Evolutionary conservation across 2,888 invertebrate genomes (phyloP), one percentile per base, ranked within the genome.

Genomic region (Polyommatus iphigenia): DNA sequence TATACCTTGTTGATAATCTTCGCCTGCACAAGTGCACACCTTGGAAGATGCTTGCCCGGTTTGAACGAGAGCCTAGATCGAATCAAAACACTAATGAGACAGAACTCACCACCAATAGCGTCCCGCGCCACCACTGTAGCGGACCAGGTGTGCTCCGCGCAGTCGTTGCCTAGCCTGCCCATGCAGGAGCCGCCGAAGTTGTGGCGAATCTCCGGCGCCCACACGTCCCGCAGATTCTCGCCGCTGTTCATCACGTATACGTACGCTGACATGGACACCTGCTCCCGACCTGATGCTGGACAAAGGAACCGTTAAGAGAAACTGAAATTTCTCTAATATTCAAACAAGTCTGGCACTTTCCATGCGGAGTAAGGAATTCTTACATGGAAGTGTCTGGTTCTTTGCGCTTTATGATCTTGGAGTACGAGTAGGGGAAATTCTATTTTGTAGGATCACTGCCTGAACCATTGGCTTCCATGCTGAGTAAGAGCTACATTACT

Each of bases 121-220:
- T 97, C 97, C 84, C 96, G 95, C 0, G 96, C 96, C 0, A 95
- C 94, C 20, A 97, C 90, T 79, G 96, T 96, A 1, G 96, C 91
- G 7, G 95, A 96, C 97, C 97, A 98, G 67, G 94, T 91, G 77
- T 95, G 95, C 82, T 95, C 95, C 0, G 95, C 92, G 85, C 97
- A 97, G 77, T 95, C 94, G 3, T 91, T 88, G 0, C 90, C 92
- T 77, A 91, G 87, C 76, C 92, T 91, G 0, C 95, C 95, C 6
- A 95, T 92, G 82, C 96, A 96, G 79, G 96, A 95, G 20, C 95
- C 96, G 80, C 96, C 96, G 89, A 95, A 96, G 78, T 89, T 94
- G 90, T 96, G 96, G 2, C 95, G 89, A 0, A 97, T 84, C 0
- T 90, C 94, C 0, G 96, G 96, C 0, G 95, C 89, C 83, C 92